These are phyloP conservation scores for Suillia variegata DNA, from an alignment of 2,888 invertebrate species.

Conservation along the genomic window DNA sequence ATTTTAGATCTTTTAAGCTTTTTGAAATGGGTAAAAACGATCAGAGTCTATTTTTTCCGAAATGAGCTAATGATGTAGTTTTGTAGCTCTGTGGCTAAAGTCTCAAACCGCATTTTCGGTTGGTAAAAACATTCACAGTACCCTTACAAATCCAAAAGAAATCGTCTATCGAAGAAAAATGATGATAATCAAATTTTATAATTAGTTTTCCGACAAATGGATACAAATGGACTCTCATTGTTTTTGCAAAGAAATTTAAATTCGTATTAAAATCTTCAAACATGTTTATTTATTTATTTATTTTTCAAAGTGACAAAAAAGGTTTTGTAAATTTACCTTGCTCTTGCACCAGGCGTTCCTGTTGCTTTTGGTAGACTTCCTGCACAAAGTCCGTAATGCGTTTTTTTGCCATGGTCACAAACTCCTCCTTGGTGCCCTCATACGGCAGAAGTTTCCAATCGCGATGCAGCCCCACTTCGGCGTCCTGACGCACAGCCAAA, in stretches of 20 bases:
- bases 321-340: slow-evolving; percentile 30
- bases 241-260: no score
- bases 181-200: background rate
- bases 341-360: slow-evolving; percentile 32
- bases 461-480: slow-evolving; percentile 63
- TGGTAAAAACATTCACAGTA: background rate
- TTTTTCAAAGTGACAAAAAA: background rate
- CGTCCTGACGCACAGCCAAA: slow-evolving; percentile 64
- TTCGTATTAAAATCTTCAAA: no score
- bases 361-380: slow-evolving; percentile 50
- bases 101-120: no score
- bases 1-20: no score
- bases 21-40: no score
- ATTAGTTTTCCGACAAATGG: no score
- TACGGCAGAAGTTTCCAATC: slow-evolving; percentile 69
- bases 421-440: slow-evolving; percentile 65
- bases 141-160: background rate
- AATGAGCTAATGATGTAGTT: no score
- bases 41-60: no score
- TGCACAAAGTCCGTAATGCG: slow-evolving; percentile 57
- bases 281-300: background rate
- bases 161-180: no score
- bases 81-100: no score
- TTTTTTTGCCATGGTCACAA: slow-evolving; percentile 64
- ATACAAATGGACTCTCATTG: no score